phyloP scores from a whole-genome alignment of 2,888 invertebrate genomes.

The Ichneumoninae sp. region DNA sequence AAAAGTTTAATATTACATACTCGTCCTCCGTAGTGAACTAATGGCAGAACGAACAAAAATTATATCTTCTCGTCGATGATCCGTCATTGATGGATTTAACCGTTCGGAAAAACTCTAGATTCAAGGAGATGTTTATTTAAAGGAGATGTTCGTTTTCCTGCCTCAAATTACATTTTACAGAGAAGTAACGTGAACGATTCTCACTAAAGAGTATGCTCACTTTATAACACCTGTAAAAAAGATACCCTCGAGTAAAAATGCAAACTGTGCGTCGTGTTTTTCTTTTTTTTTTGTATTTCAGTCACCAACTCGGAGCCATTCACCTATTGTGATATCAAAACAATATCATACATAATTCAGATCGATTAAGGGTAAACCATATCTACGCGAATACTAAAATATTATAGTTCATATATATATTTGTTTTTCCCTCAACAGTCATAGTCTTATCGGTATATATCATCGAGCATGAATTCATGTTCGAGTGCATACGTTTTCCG shows the following conservation, averaged over 20 bases:
- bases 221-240: not conserved
- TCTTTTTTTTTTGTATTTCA: not conserved
- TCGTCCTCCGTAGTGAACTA: too few species aligned
- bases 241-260: not conserved
- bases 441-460: slow-evolving; percentile 21
- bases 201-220: not conserved
- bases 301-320: slow-evolving; percentile 19
- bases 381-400: too few species aligned
- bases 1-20: not conserved
- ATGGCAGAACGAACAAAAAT: too few species aligned
- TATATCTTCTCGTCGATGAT: not conserved
- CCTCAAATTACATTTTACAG: slow-evolving; percentile 42
- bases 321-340: slow-evolving; percentile 34
- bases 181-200: slow-evolving; percentile 19
- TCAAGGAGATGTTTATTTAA: slow-evolving; percentile 55
- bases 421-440: slow-evolving; percentile 19
- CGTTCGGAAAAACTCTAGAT: not conserved
- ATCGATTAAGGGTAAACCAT: not conserved
- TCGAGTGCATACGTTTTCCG: slow-evolving; percentile 56
- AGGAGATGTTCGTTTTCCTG: too few species aligned
- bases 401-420: too few species aligned
- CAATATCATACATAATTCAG: slow-evolving; percentile 57
- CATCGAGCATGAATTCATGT: slow-evolving; percentile 38
- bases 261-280: not conserved
- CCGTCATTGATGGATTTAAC: slow-evolving; percentile 36